phyloP scores from a whole-genome alignment of 2,113 vertebrate genomes.

The Neomonachus schauinslandi region DNA sequence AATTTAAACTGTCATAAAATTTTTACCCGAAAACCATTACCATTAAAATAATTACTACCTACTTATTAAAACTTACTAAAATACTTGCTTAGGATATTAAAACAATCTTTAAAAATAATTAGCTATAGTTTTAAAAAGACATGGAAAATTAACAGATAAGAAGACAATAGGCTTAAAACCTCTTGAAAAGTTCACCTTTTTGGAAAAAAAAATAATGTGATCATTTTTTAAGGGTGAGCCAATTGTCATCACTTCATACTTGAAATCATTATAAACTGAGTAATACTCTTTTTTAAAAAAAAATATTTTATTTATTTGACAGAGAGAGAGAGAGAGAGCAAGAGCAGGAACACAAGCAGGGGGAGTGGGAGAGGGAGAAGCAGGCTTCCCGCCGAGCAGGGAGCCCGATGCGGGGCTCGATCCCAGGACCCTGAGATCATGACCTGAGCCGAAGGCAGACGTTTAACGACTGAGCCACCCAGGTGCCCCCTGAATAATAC shows the following conservation, averaged over 20 bases:
- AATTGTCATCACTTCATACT: not conserved
- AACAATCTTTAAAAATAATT: not conserved
- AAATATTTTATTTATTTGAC: no score
- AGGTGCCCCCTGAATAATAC: not conserved
- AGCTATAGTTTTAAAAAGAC: not conserved
- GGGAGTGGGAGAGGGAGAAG: no score
- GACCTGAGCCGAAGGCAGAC: no score
- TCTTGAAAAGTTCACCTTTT: not conserved
- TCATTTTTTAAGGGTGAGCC: not conserved
- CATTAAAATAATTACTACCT: not conserved
- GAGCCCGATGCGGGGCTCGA: no score
- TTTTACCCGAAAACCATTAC: not conserved
- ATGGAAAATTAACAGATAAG: not conserved
- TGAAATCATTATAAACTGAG: not conserved
- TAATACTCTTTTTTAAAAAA: not conserved
- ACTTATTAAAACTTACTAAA: not conserved
- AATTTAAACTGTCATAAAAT: not conserved
- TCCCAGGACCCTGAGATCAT: no score
- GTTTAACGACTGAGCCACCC: no score
- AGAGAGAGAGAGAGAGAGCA: no score
- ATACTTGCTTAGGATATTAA: not conserved
- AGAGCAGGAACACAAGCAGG: no score
- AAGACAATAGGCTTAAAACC: not conserved
- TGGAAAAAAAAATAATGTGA: not conserved
- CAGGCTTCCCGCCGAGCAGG: no score